phyloP scores from a whole-genome alignment of 2,113 vertebrate species.

The Colinus virginianus region DNA sequence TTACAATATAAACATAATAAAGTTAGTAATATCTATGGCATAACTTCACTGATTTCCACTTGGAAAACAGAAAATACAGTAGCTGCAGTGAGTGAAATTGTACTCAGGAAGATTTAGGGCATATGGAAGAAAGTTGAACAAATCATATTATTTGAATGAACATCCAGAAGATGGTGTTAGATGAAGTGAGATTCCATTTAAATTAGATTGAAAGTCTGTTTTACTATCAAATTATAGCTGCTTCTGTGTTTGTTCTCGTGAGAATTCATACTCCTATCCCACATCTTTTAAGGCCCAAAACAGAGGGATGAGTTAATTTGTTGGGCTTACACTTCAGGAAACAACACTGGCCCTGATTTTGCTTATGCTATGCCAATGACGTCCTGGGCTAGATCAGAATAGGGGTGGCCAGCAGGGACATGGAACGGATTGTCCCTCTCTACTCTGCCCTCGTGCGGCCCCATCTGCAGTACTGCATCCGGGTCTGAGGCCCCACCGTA shows the following conservation, averaged over 20 bases:
- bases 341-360: neutral
- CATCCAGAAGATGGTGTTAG: neutral
- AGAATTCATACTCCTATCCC: neutral
- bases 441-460: no score
- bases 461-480: no score
- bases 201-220: neutral
- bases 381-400: no score
- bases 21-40: neutral
- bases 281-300: neutral
- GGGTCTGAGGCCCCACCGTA: no score
- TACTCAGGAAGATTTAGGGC: neutral
- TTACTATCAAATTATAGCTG: neutral
- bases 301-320: neutral
- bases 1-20: neutral
- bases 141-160: neutral
- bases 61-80: neutral
- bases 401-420: no score
- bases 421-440: no score
- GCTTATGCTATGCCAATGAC: neutral
- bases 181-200: neutral
- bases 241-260: neutral
- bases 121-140: neutral
- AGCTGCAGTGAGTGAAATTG: neutral
- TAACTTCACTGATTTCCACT: neutral
- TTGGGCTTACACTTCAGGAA: neutral